Percentiles rank a stretch among this genome's conserved stretches.
phyloP scores from a whole-genome alignment of 2,797 vertebrate species.

The Telmatherina bonti region DNA sequence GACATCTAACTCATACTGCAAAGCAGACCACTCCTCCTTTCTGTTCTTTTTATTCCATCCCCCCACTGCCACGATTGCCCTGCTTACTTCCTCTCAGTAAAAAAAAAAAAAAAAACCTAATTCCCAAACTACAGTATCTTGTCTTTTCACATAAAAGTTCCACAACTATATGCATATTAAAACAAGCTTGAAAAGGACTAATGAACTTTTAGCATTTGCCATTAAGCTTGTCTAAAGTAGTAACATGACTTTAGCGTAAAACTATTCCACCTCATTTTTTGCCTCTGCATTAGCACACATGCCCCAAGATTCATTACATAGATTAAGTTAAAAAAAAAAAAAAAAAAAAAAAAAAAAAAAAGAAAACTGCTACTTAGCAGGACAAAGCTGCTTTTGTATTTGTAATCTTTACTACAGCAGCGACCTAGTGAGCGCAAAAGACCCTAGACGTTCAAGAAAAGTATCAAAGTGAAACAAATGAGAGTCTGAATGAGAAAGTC shows the following conservation, averaged over 20 bases:
- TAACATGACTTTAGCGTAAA: constrained; percentile 11
- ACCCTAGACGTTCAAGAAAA: constrained; percentile 7
- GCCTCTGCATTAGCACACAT: not conserved
- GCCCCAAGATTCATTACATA: constrained; percentile 7
- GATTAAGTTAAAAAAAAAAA: not conserved
- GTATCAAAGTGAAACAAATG: constrained; percentile 13
- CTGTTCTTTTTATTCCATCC: constrained; percentile 49
- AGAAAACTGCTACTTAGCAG: not conserved
- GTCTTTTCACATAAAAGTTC: not conserved
- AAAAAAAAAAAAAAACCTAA: constrained; percentile 18
- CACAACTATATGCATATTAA: not conserved
- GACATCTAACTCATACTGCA: constrained; percentile 44
- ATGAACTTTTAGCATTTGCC: not conserved
- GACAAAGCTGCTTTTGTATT: constrained; percentile 22
- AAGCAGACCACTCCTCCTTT: constrained; percentile 71
- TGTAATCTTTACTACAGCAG: constrained; percentile 2
- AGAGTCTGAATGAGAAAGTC: constrained; percentile 4
- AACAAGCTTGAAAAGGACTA: not conserved
- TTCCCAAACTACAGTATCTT: not conserved
- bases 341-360: too few species aligned
- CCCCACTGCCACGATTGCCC: constrained; percentile 64
- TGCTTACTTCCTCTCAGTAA: constrained; percentile 17
- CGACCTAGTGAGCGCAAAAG: constrained; percentile 17
- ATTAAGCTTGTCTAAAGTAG: constrained; percentile 27
- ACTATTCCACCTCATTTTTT: not conserved